A percentile compares a stretch with the other conserved stretches of the same genome.
phyloP scores from a whole-genome alignment of 2,113 vertebrate genomes.

The Anguilla japonica region DNA sequence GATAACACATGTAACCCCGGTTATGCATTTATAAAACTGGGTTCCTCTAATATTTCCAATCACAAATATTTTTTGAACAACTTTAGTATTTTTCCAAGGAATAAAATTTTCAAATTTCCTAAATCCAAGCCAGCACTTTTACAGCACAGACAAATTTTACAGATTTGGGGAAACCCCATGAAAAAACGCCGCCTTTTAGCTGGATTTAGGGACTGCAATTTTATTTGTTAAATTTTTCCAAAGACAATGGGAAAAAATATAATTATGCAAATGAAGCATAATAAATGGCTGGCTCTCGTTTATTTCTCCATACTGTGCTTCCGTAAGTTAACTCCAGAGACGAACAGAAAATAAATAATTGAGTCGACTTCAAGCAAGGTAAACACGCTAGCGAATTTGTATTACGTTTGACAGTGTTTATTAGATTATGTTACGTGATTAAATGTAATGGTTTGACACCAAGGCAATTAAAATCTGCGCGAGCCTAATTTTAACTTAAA shows the following conservation, averaged over 20 bases:
- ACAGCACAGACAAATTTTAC: background rate
- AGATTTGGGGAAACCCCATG: background rate
- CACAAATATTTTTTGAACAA: no score
- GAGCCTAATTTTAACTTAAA: slow-evolving; percentile 37
- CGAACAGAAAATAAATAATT: slow-evolving; percentile 31
- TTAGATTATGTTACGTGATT: slow-evolving; percentile 21
- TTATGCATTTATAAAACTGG: no score
- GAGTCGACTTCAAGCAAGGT: slow-evolving; percentile 32
- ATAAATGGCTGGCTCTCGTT: background rate
- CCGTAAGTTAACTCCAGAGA: background rate
- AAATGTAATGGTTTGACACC: slow-evolving; percentile 16
- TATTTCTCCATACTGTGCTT: background rate
- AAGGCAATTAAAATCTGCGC: slow-evolving; percentile 18
- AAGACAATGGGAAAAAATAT: background rate
- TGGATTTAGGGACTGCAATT: background rate
- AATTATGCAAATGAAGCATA: background rate
- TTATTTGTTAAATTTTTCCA: background rate
- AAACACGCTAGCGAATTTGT: slow-evolving; percentile 29
- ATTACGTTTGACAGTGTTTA: slow-evolving; percentile 13
- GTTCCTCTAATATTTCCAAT: no score
- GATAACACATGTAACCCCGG: no score
- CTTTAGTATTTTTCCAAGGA: no score
- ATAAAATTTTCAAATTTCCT: background rate
- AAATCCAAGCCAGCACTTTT: background rate
- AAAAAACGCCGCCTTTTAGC: background rate